phyloP scores from a whole-genome alignment of 2,888 invertebrate genomes.

The Altica lythri region DNA sequence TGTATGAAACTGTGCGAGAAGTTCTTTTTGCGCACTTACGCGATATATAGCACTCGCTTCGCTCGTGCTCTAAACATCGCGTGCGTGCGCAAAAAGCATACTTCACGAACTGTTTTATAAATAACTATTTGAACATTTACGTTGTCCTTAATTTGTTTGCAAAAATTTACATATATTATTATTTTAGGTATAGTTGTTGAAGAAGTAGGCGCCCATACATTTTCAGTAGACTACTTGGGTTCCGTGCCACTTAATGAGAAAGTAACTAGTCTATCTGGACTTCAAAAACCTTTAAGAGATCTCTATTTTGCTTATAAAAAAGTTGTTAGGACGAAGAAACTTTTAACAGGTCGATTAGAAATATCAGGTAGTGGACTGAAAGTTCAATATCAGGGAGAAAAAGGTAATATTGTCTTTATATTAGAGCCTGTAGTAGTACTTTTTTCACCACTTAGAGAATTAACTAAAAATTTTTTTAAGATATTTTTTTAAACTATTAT shows the following conservation, averaged over 20 bases:
- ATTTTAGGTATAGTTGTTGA: slow-evolving; percentile 59
- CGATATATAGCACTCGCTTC: too few relatives aligned
- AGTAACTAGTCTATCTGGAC: slow-evolving; percentile 80
- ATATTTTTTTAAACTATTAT: too few relatives aligned
- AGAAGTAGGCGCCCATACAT: slow-evolving; percentile 59
- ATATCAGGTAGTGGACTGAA: slow-evolving; percentile 73
- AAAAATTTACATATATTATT: not conserved
- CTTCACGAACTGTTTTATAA: too few relatives aligned
- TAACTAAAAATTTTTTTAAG: too few relatives aligned
- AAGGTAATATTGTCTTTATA: slow-evolving; percentile 49
- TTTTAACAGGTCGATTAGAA: slow-evolving; percentile 66
- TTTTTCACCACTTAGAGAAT: too few relatives aligned
- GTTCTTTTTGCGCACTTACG: too few relatives aligned
- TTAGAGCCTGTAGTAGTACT: too few relatives aligned
- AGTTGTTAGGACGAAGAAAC: slow-evolving; percentile 56
- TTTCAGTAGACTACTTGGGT: slow-evolving; percentile 81
- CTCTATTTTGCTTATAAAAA: slow-evolving; percentile 70
- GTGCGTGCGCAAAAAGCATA: too few relatives aligned
- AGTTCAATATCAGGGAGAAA: slow-evolving; percentile 69
- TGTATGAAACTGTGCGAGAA: too few relatives aligned
- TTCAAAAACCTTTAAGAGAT: slow-evolving; percentile 79
- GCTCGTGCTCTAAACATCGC: too few relatives aligned
- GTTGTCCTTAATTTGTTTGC: too few relatives aligned
- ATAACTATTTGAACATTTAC: too few relatives aligned
- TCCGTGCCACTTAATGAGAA: slow-evolving; percentile 77